phyloP scores from a whole-genome alignment of 2,113 vertebrate genomes.

The Prunella himalayana region DNA sequence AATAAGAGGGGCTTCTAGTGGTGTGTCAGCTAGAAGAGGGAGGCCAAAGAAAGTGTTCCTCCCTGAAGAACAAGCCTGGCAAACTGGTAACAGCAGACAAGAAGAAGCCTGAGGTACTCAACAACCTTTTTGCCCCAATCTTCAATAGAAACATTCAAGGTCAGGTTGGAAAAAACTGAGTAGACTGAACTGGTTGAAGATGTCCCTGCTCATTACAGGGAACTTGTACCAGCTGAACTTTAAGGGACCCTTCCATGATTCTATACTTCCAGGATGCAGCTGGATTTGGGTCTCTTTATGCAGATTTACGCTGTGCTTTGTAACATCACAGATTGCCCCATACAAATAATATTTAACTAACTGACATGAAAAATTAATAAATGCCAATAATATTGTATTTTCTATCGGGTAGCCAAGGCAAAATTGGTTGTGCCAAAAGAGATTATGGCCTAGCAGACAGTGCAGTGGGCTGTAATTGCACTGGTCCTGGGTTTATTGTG shows the following conservation, averaged over 20 bases:
- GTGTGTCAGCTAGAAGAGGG: not conserved
- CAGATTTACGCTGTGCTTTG: not conserved
- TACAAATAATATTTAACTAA: not conserved
- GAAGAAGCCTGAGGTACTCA: not conserved
- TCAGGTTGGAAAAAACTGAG: not conserved
- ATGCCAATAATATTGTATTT: not conserved
- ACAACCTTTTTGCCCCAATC: accelerated
- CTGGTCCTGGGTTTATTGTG: not conserved
- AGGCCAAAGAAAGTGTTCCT: not conserved
- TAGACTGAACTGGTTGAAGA: not conserved
- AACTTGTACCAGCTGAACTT: not conserved
- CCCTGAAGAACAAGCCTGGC: not conserved
- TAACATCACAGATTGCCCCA: not conserved
- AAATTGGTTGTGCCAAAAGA: not conserved
- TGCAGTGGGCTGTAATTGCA: not conserved
- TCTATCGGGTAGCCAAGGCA: not conserved
- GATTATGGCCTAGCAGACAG: not conserved
- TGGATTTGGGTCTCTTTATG: not conserved
- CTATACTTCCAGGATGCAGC: not conserved
- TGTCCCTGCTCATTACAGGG: not conserved
- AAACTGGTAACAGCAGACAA: not conserved
- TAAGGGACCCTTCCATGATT: not conserved
- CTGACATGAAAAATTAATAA: not conserved
- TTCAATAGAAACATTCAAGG: not conserved
- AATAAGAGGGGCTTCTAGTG: not conserved